Percentiles rank a stretch among this genome's conserved stretches.
Evolutionary conservation across 2,888 invertebrate species (phyloP).

Genomic region (Agelastica alni): DNA sequence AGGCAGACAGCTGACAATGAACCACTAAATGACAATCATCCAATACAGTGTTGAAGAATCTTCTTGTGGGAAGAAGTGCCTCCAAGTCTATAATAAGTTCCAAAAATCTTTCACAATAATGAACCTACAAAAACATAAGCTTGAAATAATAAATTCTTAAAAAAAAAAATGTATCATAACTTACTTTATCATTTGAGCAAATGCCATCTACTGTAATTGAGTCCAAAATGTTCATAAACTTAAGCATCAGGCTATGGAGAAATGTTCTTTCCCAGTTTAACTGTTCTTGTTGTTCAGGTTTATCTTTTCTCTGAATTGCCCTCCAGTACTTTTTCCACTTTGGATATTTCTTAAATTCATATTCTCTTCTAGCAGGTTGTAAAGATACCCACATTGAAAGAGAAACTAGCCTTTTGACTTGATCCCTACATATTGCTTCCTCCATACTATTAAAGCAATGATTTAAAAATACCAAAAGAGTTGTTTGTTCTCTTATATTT

Average conservation of each 20-base stretch:
- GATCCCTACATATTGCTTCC: conserved; percentile 88
- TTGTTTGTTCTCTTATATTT: conserved; percentile 78
- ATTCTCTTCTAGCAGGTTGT: conserved; percentile 80
- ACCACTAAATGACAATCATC: conserved; percentile 95
- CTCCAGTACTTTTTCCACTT: conserved; percentile 94
- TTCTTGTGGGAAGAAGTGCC: conserved; percentile 89
- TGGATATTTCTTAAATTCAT: conserved; percentile 82
- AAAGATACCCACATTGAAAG: conserved; percentile 92
- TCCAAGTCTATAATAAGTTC: conserved; percentile 96
- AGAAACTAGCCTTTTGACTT: conserved; percentile 86
- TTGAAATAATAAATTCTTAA: no score
- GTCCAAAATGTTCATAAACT: conserved; percentile 83
- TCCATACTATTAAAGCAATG: conserved; percentile 99
- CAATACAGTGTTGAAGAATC: conserved; percentile 95
- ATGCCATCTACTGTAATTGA: conserved; percentile 69
- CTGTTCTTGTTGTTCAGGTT: conserved; percentile 69
- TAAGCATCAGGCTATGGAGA: conserved; percentile 81
- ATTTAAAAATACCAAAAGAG: conserved; percentile 88
- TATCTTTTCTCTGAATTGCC: conserved; percentile 84
- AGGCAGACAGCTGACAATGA: conserved; percentile 79
- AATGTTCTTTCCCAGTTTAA: conserved; percentile 86
- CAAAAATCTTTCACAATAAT: conserved; percentile 93
- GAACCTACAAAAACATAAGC: conserved; percentile 58
- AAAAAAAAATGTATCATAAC: no score
- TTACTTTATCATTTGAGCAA: conserved; percentile 62